Evolutionary conservation across 2,888 invertebrate species (phyloP), one percentile per base, ranked within the genome.

Genomic region (Hemicrepidius hirtus): DNA sequence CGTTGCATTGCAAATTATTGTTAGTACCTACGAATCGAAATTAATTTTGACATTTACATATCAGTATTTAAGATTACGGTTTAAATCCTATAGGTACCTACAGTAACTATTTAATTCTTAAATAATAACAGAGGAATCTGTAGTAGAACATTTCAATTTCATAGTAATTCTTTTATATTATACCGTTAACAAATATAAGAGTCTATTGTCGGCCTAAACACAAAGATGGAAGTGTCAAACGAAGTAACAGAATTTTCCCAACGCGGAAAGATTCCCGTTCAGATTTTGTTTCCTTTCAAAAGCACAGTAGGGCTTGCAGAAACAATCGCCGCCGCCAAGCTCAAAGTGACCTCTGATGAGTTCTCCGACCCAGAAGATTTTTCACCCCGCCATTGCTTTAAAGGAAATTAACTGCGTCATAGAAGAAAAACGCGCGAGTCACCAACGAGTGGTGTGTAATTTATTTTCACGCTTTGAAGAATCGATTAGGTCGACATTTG

Each of bases 401-500:
- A 32, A 6, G 44, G 6, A 16, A 44, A 44, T 44, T 44, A 44
- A 44, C 16, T 44, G 44, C 44, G 44, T 4, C 44, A 16, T 44
- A 44, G 44, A 44, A 44, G 44, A 44, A 44, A 41, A 44, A 16
- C 18, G 44, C 18, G 44, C 44, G 53, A 28, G 6, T 28, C 28
- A 4, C 28, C 7, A 32, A 13, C 12, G 1, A 1, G 13, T 2
- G 24, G 20, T n/a, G 53, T 53, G 28, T 13, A 28, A 32, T 28
- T 53, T 53, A n/a, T 53, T 32, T 53, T 32, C 53, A 28, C 53
- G 28, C 28, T 24, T 28, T 53, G 53, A 13, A 13, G 53, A 16
- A 53, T 53, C 53, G 28, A 53, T 53, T 13, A 53, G 53, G 28
- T 12, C 28, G 28, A 53, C 53, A 53, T 53, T 53, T 53, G 53